Evolutionary conservation across 2,888 invertebrate genomes (phyloP), one percentile per base, ranked within the genome.

Genomic region (Glaucopsyche alexis): DNA sequence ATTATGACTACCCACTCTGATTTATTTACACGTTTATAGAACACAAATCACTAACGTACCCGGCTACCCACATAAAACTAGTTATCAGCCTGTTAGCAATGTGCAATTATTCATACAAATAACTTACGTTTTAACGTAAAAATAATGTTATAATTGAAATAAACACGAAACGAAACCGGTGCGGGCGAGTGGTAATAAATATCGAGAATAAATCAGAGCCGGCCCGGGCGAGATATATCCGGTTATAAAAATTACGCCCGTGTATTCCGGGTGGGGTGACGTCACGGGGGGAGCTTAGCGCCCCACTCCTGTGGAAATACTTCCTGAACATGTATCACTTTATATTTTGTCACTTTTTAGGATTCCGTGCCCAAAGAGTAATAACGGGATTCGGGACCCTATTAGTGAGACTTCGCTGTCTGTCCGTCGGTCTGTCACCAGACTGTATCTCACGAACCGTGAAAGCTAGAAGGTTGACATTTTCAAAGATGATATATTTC

Each of bases 141-240:
- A 60, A 60, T 60, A 60, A 60, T 60, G 29, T 14, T 29, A 38
- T 60, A 60, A 29, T 60, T 60, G 60, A 60, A 60, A 60, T 60
- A 60, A 60, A 60, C 29, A 60, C 60, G 60, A 60, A 60, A 38
- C 60, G 29, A 60, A 60, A 60, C 60, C 29, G 60, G 29, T 29
- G 29, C 19, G 29, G 60, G 13, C 60, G 29, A 11, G 29, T 29
- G 60, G 60, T 60, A 60, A 60, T 60, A 60, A 60, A 60, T 60
- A 60, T 60, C 60, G 60, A 29, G 14, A 38, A 29, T 60, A 60
- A 60, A 60, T 60, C 60, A 29, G 60, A 13, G 11, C 13, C 60
- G 60, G 60, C 16, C 60, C 29, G 60, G 60, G 60, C 13, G 29
- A 29, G 60, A 60, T 60, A 60, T 60, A 60, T 60, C 60, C 60